Evolutionary conservation across 2,888 invertebrate species (phyloP), one percentile per base, ranked within the genome.

Genomic region (Oligia strigilis): DNA sequence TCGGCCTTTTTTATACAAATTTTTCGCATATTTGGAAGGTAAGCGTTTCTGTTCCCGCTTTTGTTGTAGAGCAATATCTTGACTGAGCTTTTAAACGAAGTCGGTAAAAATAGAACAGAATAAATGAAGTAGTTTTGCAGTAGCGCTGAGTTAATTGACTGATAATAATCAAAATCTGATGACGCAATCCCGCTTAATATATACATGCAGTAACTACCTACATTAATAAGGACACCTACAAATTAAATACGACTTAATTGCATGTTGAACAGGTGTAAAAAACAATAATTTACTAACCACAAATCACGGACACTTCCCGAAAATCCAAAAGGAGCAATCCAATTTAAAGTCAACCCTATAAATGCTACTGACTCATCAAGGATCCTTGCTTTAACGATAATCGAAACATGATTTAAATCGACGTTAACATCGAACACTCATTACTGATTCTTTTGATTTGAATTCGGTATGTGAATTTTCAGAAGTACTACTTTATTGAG

Each of bases 331-430:
- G 69, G 80, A 84, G 40, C 79, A 82, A 78, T 75, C 87, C 86
- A 87, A 86, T 87, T 87, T 84, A 72, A 73, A 82, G 40, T 23
- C 65, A 79, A 80, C 49, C 74, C 82, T 82, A 70, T 82, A 78
- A 78, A 82, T 75, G 83, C 78, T 85, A 77, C 80, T 78, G 80
- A 83, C 65, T 77, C 70, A 80, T 78, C 76, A 84, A 86, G 75
- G 82, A 78, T 80, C 40, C 77, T 86, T 75, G 75, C 80, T 78
- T 84, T 88, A 83, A 86, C 64, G 82, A 84, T 88, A 84, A 87
- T 87, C 87, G 88, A 87, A 84, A 78, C 75, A 71, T 86, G 87
- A 88, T 87, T 88, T 88, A 87, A 86, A 81, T 80, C 55, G 86
- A 81, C 82, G 43, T 81, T 58, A 64, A 82, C 77, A 83, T 81